Conservation (phyloP, 2,888 invertebrate genomes). For the Axea sp. region DNA sequence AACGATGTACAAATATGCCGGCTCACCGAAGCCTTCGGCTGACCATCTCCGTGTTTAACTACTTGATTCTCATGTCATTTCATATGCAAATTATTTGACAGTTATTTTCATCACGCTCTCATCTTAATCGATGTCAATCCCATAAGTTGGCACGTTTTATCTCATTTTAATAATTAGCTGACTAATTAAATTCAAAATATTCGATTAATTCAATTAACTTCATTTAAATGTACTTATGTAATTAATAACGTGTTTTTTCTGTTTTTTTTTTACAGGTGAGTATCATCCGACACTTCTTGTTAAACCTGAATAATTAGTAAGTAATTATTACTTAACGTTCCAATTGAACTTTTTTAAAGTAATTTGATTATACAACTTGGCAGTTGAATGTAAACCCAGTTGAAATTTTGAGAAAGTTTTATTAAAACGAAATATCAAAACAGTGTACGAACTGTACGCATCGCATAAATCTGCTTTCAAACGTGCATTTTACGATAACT, state of each 20-base stretch:
- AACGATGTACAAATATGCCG: no score
- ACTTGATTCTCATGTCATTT: conserved; percentile 37
- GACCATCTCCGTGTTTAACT: conserved; percentile 34
- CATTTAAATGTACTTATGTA: not conserved
- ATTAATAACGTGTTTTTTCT: conserved; percentile 45
- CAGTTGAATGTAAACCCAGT: not conserved
- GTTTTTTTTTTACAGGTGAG: conserved; percentile 70
- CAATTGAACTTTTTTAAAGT: not conserved
- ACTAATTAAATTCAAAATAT: not conserved
- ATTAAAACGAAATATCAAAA: conserved; percentile 26
- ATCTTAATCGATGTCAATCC: conserved; percentile 37
- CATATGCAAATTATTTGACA: conserved; percentile 21
- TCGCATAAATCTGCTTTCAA: conserved; percentile 53
- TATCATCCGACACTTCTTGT: not conserved
- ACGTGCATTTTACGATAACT: conserved; percentile 56
- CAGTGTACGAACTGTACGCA: conserved; percentile 27
- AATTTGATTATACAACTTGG: conserved; percentile 1
- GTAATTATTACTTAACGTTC: not conserved
- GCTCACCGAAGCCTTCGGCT: conserved; percentile 30
- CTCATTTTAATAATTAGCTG: not conserved
- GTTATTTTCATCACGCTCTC: conserved; percentile 33
- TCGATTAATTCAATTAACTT: no score
- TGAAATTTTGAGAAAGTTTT: conserved; percentile 25
- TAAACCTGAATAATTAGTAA: conserved; percentile 2
- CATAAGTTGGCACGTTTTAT: conserved; percentile 3